Evolutionary conservation across 2,888 invertebrate genomes (phyloP).

Genomic region (Scotopteryx bipunctaria): DNA sequence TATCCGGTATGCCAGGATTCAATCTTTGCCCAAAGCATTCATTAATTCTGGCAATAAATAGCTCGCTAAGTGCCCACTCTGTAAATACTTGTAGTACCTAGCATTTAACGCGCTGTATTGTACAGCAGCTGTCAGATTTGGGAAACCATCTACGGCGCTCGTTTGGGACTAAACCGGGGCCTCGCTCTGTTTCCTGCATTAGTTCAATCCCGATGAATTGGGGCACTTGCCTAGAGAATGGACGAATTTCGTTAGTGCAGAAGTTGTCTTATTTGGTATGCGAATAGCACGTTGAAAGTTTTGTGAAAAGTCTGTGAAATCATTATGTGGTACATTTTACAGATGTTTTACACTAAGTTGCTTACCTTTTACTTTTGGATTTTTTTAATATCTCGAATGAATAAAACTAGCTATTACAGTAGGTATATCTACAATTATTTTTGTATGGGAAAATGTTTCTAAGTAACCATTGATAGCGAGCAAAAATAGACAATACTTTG

Average conservation of each 20-base stretch:
- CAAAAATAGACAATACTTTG: too few relatives aligned
- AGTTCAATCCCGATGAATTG: slow-evolving; percentile 69
- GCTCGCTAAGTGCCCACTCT: background rate
- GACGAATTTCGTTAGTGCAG: slow-evolving; percentile 38
- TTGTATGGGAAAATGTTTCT: too few relatives aligned
- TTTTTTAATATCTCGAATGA: too few relatives aligned
- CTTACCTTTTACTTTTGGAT: too few relatives aligned
- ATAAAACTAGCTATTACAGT: too few relatives aligned
- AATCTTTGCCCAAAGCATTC: too few relatives aligned
- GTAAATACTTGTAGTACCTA: slow-evolving; percentile 36
- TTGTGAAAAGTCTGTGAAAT: too few relatives aligned
- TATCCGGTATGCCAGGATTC: too few relatives aligned
- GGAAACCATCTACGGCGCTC: slow-evolving; percentile 63
- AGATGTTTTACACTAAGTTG: too few relatives aligned
- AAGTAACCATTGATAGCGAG: too few relatives aligned
- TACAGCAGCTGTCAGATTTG: slow-evolving; percentile 72
- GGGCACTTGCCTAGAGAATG: slow-evolving; percentile 53
- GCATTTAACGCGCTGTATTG: slow-evolving; percentile 46
- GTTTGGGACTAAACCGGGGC: slow-evolving; percentile 53
- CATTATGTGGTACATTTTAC: too few relatives aligned
- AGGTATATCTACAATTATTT: too few relatives aligned
- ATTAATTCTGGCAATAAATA: background rate
- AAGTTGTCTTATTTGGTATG: slow-evolving; percentile 8
- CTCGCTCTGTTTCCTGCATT: slow-evolving; percentile 70
- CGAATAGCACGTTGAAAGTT: background rate